Evolutionary conservation across 2,797 vertebrate species (phyloP).

Genomic region (Thaleichthys pacificus): DNA sequence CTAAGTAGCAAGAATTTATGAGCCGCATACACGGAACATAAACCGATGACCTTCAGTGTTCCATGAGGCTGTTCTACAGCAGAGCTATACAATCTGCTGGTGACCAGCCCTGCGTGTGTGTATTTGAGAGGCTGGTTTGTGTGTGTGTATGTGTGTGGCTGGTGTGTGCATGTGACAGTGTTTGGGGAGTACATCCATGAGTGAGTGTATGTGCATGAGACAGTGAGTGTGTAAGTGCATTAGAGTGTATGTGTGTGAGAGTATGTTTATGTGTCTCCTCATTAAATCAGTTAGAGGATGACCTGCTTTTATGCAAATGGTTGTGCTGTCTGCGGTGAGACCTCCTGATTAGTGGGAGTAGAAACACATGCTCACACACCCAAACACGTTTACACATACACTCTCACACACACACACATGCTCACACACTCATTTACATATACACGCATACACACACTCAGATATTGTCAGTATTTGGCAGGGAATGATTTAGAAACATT

Average conservation of each 20-base stretch:
- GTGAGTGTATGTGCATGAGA: constrained; percentile 1
- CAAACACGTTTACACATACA: constrained; percentile 3
- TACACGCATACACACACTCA: constrained; percentile 1
- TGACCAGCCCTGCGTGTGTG: constrained; percentile 17
- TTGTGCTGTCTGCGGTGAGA: constrained; percentile 35
- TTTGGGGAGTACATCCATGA: background rate
- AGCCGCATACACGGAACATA: constrained; percentile 74
- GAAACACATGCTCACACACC: background rate
- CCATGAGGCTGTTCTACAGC: constrained; percentile 56
- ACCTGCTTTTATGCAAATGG: constrained; percentile 53
- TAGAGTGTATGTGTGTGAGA: constrained; percentile 13
- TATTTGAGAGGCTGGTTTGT: constrained; percentile 12
- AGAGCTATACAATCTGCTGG: constrained; percentile 16
- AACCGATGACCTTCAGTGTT: constrained; percentile 73
- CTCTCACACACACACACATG: constrained; percentile 10
- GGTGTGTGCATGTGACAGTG: background rate
- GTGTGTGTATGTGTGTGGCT: constrained; percentile 6
- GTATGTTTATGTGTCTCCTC: constrained; percentile 1
- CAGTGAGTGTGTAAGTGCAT: constrained; percentile 8
- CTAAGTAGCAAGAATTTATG: constrained; percentile 75
- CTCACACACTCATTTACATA: constrained; percentile 5
- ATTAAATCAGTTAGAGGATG: constrained; percentile 34
- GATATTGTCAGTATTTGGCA: background rate
- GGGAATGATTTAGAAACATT: constrained; percentile 28
- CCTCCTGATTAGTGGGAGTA: constrained; percentile 39